Conservation (phyloP, 2,797 vertebrate species). For the Heliangelus exortis region DNA sequence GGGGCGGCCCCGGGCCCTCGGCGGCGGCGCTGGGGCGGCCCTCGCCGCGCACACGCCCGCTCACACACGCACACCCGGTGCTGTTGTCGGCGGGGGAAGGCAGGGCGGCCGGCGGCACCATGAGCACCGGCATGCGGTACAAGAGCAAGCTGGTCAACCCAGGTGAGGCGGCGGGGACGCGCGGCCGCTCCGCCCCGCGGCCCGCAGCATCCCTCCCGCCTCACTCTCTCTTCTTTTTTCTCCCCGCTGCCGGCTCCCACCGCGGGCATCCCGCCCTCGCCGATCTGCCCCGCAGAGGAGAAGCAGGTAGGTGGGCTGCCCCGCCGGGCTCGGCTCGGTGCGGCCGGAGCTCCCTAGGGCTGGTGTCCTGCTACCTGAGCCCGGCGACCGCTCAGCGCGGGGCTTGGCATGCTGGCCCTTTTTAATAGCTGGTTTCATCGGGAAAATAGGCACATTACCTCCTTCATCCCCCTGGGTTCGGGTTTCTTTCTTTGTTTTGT, state of each 20-base stretch:
- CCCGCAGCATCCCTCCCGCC: conserved; percentile 20
- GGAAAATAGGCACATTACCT: neutral
- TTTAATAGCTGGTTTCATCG: neutral
- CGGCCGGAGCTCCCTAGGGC: neutral
- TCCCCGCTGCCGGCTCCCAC: conserved; percentile 19
- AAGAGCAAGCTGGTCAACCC: conserved; percentile 93
- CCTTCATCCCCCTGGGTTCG: neutral
- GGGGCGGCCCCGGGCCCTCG: neutral
- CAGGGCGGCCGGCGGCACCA: conserved; percentile 66
- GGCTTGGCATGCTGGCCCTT: neutral
- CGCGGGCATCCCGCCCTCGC: conserved; percentile 31
- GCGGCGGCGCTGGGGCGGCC: conserved; percentile 2
- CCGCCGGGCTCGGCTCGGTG: neutral
- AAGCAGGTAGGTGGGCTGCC: conserved; percentile 67
- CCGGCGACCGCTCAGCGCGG: neutral
- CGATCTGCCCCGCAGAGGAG: conserved; percentile 27
- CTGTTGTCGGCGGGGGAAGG: neutral
- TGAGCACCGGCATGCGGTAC: conserved; percentile 91
- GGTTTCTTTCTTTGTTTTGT: neutral
- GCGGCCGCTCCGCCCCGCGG: conserved; percentile 18
- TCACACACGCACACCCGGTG: neutral
- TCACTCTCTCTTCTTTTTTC: conserved; percentile 13
- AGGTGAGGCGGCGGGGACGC: conserved; percentile 81
- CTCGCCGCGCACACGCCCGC: neutral
- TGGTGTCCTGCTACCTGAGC: neutral